Evolutionary conservation across 1,140 invertebrate genomes (phyloP).

Genomic region (Lasaia peninsularis): DNA sequence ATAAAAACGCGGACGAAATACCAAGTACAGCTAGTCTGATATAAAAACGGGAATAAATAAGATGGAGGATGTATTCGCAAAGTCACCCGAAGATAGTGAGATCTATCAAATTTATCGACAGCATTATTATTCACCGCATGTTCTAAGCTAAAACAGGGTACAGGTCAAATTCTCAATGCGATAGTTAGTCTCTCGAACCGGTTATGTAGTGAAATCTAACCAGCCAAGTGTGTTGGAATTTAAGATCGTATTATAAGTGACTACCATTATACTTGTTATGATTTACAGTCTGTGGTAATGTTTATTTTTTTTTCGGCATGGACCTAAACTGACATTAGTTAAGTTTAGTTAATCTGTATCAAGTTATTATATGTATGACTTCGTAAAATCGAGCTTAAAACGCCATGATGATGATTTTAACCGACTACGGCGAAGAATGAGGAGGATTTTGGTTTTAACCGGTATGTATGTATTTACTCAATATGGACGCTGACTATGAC

Average conservation of each 20-base stretch:
- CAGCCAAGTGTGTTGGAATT: neutral
- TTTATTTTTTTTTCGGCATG: neutral
- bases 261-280: neutral
- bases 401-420: too few species aligned
- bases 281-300: too few species aligned
- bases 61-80: neutral
- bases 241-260: neutral
- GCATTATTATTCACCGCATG: slow-evolving; percentile 8
- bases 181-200: slow-evolving; percentile 26
- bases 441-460: too few species aligned
- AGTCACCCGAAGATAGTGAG: slow-evolving; percentile 15
- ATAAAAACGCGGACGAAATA: too few species aligned
- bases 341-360: too few species aligned
- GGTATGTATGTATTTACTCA: too few species aligned
- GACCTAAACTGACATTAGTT: neutral
- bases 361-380: too few species aligned
- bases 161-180: slow-evolving; percentile 10
- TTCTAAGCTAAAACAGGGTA: slow-evolving; percentile 9
- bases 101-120: slow-evolving; percentile 26
- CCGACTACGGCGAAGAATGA: too few species aligned
- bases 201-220: slow-evolving; percentile 26
- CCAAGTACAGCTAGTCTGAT: too few species aligned
- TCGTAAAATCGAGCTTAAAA: too few species aligned
- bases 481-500: too few species aligned
- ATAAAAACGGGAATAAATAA: too few species aligned